These are phyloP conservation scores for Pteromalus puparum DNA, from an alignment of 1,140 invertebrate species.

Conservation along the genomic window DNA sequence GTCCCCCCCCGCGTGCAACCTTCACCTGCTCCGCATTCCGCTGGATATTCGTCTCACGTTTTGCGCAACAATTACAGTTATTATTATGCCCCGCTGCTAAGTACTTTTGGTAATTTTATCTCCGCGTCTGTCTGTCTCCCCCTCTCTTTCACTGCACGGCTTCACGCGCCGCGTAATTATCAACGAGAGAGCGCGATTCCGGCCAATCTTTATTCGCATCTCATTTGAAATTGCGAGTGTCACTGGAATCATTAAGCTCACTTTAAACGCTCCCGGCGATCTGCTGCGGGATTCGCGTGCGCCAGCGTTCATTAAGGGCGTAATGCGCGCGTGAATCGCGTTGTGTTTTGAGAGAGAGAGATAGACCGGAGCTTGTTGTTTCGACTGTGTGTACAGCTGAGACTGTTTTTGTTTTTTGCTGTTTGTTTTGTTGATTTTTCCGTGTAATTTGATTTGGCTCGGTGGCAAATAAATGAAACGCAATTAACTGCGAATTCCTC, in stretches of 20 bases:
- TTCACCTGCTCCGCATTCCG: conserved; percentile 58
- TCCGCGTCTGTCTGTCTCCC: conserved; percentile 11
- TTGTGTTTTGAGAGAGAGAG: too few species aligned
- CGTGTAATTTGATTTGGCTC: too few species aligned
- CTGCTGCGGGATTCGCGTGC: not conserved
- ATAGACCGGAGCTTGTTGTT: too few species aligned
- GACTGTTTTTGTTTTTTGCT: too few species aligned
- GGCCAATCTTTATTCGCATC: conserved; percentile 34
- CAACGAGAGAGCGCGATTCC: conserved; percentile 4
- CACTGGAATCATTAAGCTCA: conserved; percentile 22
- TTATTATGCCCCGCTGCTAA: conserved; percentile 60
- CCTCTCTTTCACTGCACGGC: conserved; percentile 43
- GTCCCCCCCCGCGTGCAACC: conserved; percentile 1
- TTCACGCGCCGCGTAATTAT: conserved; percentile 29
- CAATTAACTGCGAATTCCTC: too few species aligned
- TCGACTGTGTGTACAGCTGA: too few species aligned
- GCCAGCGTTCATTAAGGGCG: not conserved
- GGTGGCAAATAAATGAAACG: too few species aligned
- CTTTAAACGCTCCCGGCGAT: conserved; percentile 35
- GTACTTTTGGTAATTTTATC: conserved; percentile 61
- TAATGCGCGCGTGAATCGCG: not conserved
- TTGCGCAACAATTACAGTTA: conserved; percentile 68
- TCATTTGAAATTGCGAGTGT: conserved; percentile 35
- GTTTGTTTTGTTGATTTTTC: too few species aligned
- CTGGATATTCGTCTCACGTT: conserved; percentile 67